Conservation (phyloP, 1,140 invertebrate species). For the Pomacea maculata region DNA sequence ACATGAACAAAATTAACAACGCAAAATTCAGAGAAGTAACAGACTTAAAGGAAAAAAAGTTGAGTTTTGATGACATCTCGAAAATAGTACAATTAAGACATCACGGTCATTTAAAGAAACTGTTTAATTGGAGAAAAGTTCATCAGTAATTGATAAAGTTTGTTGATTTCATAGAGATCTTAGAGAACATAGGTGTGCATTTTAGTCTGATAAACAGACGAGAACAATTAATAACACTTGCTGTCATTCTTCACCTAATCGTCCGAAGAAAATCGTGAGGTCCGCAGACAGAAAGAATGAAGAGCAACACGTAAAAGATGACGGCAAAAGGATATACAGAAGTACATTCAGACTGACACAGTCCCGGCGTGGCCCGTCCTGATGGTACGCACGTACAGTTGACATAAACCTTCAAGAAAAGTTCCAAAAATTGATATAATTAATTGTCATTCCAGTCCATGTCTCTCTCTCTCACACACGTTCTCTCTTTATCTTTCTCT, state of each 20-base stretch:
- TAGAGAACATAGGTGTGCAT: too few species aligned
- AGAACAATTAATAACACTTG: not conserved
- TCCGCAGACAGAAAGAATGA: not conserved
- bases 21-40: too few species aligned
- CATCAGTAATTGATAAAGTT: too few species aligned
- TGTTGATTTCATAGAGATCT: too few species aligned
- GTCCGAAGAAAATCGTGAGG: not conserved
- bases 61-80: too few species aligned
- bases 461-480: not conserved
- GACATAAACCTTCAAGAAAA: conserved; percentile 1
- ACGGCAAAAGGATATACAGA: conserved; percentile 3
- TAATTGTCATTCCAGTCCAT: not conserved
- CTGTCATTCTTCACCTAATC: not conserved
- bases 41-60: too few species aligned
- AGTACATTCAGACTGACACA: conserved; percentile 4
- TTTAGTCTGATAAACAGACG: too few species aligned
- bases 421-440: not conserved
- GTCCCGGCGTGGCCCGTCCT: conserved; percentile 3
- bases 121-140: too few species aligned
- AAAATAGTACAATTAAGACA: too few species aligned
- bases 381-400: conserved; percentile 14
- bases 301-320: not conserved
- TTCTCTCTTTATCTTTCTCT: not conserved
- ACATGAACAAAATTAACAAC: too few species aligned
- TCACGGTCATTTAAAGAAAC: too few species aligned